Percentiles rank a stretch among this genome's conserved stretches.
Evolutionary conservation across 2,797 vertebrate genomes (phyloP).

Genomic region (Percopsis omiscomaycus): DNA sequence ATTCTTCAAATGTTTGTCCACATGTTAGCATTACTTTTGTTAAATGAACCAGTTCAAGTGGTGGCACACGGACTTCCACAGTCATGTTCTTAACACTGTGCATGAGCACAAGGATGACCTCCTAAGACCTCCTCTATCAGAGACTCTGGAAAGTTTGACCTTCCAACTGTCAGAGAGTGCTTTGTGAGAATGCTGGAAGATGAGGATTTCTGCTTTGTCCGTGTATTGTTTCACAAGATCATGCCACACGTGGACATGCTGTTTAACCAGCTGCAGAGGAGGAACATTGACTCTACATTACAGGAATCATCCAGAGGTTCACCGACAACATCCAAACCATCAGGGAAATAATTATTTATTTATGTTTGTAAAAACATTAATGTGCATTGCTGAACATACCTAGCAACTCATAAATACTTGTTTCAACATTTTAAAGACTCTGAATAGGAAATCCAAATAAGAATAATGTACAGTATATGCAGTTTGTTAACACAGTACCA

Average conservation of each 20-base stretch:
- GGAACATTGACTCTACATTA: constrained; percentile 27
- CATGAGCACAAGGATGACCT: constrained; percentile 19
- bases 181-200: constrained; percentile 20
- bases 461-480: neutral
- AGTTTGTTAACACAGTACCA: constrained; percentile 2
- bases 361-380: constrained; percentile 4
- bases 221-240: constrained; percentile 25
- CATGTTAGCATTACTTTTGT: too few relatives aligned
- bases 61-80: constrained; percentile 19
- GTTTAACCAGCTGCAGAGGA: constrained; percentile 26
- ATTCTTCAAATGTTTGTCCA: too few relatives aligned
- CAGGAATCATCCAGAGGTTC: constrained; percentile 15
- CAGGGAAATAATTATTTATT: neutral
- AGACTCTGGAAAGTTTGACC: constrained; percentile 23
- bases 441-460: constrained; percentile 5
- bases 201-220: constrained; percentile 22
- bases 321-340: constrained; percentile 15
- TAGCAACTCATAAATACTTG: constrained; percentile 1
- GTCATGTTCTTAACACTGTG: constrained; percentile 9
- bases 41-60: neutral
- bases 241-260: constrained; percentile 25
- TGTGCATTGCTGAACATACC: neutral
- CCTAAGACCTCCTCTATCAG: constrained; percentile 10
- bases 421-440: constrained; percentile 11
- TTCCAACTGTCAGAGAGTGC: constrained; percentile 19